These are phyloP conservation scores for Hydrozoanthus gracilis DNA, from an alignment of 92 coral and sea anemone species.

Conservation along the genomic window DNA sequence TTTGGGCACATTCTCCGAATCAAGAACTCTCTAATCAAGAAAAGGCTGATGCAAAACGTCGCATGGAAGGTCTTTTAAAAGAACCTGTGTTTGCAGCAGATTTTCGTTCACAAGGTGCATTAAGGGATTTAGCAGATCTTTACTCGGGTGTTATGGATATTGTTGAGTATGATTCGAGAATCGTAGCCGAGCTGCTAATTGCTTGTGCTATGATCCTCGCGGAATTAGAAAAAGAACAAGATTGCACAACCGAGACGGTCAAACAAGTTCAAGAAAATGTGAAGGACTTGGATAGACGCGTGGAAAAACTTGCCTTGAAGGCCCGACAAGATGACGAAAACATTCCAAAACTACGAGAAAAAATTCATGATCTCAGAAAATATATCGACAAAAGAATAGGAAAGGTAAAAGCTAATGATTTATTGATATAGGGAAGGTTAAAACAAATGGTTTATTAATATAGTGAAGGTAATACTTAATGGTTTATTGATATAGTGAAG, in stretches of 20 bases:
- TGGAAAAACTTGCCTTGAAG: neutral
- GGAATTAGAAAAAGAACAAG: neutral
- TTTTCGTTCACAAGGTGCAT: neutral
- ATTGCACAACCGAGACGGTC: neutral
- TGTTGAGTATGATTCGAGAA: conserved; percentile 16
- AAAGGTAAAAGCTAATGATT: no score
- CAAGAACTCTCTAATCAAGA: conserved; percentile 25
- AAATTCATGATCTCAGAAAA: no score
- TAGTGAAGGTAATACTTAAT: no score
- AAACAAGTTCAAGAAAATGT: neutral
- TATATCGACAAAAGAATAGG: no score
- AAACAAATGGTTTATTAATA: no score
- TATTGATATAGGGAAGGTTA: no score
- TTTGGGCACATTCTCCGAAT: conserved; percentile 51
- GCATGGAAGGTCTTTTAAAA: neutral
- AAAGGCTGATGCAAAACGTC: conserved; percentile 24
- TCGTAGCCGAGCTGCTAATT: neutral
- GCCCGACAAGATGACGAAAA: no score
- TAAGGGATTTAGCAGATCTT: neutral
- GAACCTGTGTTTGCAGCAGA: conserved; percentile 19
- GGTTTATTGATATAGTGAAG: no score
- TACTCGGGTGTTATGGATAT: conserved; percentile 18
- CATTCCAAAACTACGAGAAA: no score
- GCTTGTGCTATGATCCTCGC: conserved; percentile 9
- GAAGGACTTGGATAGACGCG: neutral